Evolutionary conservation across 2,797 vertebrate species (phyloP).

Genomic region (Muscicapa striata): DNA sequence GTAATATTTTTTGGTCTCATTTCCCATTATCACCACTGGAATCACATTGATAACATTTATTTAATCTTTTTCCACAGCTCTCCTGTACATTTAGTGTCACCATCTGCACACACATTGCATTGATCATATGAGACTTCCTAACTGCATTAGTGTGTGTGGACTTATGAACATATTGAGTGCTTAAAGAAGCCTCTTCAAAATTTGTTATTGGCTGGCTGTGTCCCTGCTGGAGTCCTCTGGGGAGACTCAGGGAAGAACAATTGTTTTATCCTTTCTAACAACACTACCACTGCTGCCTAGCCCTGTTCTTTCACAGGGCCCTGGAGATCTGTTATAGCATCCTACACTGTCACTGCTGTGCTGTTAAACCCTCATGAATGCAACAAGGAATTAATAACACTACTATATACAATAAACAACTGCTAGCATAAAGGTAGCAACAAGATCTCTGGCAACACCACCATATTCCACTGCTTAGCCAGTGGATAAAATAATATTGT

Average conservation of each 20-base stretch:
- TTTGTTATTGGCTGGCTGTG: neutral
- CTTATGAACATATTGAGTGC: neutral
- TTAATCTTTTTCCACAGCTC: slow-evolving; percentile 31
- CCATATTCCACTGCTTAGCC: neutral
- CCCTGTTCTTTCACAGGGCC: slow-evolving; percentile 54
- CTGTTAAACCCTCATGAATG: slow-evolving; percentile 61
- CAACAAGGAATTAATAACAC: slow-evolving; percentile 64
- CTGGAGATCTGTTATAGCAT: slow-evolving; percentile 67
- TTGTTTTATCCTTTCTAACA: slow-evolving; percentile 27
- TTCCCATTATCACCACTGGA: slow-evolving; percentile 60
- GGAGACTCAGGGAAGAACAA: slow-evolving; percentile 40
- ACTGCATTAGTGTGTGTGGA: neutral
- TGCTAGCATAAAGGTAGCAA: neutral
- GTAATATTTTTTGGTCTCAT: slow-evolving; percentile 42
- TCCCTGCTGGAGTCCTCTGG: slow-evolving; percentile 6
- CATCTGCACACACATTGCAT: neutral
- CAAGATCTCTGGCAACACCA: neutral
- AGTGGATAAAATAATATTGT: neutral
- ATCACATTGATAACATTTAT: slow-evolving; percentile 46
- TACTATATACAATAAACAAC: slow-evolving; percentile 43
- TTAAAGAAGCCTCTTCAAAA: slow-evolving; percentile 11
- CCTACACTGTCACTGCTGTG: slow-evolving; percentile 45
- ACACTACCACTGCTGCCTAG: slow-evolving; percentile 32
- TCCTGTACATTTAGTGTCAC: neutral
- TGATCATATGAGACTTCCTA: slow-evolving; percentile 2